phyloP scores from a whole-genome alignment of 2,888 invertebrate genomes.

The Cabera pusaria region DNA sequence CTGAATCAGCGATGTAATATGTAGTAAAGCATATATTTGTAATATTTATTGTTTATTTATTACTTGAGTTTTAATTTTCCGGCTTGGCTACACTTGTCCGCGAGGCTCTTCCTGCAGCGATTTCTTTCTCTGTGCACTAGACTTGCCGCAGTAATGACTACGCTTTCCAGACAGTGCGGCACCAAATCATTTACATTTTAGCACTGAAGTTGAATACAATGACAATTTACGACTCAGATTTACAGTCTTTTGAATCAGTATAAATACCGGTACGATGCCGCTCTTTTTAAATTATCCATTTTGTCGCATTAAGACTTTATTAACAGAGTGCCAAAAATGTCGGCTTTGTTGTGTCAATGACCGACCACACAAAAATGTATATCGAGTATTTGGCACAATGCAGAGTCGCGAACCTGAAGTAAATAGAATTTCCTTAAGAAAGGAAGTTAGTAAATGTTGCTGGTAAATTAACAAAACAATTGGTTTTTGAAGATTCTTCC shows the following conservation, averaged over 20 bases:
- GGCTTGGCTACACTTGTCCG: too few species aligned
- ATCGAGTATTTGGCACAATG: conserved; percentile 3
- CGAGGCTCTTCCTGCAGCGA: too few species aligned
- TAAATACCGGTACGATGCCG: conserved; percentile 9
- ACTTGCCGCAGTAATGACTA: conserved; percentile 8
- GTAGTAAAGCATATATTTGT: too few species aligned
- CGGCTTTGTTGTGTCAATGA: conserved; percentile 14
- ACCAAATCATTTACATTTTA: conserved; percentile 6
- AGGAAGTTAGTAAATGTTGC: too few species aligned
- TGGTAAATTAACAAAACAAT: too few species aligned
- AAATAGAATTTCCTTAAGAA: too few species aligned
- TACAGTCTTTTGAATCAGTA: conserved; percentile 3
- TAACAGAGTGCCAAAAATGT: conserved; percentile 15
- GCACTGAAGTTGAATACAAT: conserved; percentile 1
- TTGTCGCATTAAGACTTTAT: conserved; percentile 3
- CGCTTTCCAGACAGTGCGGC: conserved; percentile 15
- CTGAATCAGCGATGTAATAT: too few species aligned
- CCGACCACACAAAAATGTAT: conserved; percentile 3
- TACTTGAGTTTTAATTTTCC: too few species aligned
- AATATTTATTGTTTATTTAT: too few species aligned
- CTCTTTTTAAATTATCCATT: not conserved
- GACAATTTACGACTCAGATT: conserved; percentile 8
- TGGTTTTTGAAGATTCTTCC: too few species aligned
- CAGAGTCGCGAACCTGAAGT: conserved; percentile 1
- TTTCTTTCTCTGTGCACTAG: too few species aligned